Evolutionary conservation across 2,797 vertebrate species (phyloP).

Genomic region (Moxostoma hubbsi): DNA sequence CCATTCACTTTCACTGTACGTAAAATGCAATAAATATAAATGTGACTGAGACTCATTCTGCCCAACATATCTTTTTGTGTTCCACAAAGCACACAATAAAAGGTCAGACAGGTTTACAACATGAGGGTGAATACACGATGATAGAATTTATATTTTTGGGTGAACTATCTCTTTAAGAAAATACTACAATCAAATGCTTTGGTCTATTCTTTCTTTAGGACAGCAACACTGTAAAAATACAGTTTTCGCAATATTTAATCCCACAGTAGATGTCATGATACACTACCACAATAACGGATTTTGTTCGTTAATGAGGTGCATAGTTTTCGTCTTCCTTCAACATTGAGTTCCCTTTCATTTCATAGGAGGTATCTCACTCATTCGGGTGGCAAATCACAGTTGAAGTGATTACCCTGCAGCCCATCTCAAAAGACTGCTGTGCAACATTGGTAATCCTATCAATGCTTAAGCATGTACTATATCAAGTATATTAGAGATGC

Average conservation of each 20-base stretch:
- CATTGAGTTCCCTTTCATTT: background rate
- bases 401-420: conserved; percentile 4
- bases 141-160: no score
- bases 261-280: background rate
- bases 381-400: conserved; percentile 15
- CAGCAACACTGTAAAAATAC: background rate
- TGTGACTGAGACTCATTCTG: no score
- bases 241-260: background rate
- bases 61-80: no score
- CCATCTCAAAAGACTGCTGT: conserved; percentile 25
- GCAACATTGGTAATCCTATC: conserved; percentile 22
- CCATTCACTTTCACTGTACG: no score
- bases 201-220: background rate
- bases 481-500: background rate
- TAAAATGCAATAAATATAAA: no score
- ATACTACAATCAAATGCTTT: background rate
- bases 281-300: background rate
- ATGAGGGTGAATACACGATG: background rate
- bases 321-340: background rate
- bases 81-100: no score
- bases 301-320: background rate
- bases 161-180: no score
- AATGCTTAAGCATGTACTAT: conserved; percentile 14
- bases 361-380: conserved; percentile 6
- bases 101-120: background rate